Conservation (phyloP, 2,113 vertebrate species). For the Eupsittula cactorum region DNA sequence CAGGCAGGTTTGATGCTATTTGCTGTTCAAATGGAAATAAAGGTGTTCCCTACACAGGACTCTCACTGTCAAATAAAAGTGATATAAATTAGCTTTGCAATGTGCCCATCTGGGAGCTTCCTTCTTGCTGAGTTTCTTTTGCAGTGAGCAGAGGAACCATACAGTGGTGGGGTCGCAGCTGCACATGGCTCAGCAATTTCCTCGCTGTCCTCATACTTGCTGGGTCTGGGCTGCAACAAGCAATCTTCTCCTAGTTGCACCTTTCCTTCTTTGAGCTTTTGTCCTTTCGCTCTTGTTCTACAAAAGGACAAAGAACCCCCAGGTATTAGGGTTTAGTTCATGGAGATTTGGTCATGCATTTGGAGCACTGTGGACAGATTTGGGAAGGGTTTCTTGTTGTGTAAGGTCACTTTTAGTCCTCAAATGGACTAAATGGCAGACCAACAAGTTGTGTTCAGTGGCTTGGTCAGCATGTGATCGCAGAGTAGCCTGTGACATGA, state of each 20-base stretch:
- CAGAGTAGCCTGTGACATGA: background rate
- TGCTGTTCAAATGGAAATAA: background rate
- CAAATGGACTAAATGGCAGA: background rate
- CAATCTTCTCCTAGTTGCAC: background rate
- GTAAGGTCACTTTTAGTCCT: background rate
- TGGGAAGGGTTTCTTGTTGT: background rate
- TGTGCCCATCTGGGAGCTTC: background rate
- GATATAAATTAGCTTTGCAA: background rate
- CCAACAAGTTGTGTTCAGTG: background rate
- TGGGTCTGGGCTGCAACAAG: background rate
- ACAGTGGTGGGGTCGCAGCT: fast-evolving
- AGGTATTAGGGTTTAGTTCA: fast-evolving
- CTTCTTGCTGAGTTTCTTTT: background rate
- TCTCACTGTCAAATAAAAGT: background rate
- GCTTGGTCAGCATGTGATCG: fast-evolving
- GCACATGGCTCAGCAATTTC: background rate
- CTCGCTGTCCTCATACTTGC: background rate
- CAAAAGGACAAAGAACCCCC: background rate
- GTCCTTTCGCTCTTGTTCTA: background rate
- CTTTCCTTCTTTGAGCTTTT: background rate
- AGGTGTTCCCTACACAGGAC: background rate
- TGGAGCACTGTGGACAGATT: background rate
- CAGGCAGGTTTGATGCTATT: background rate
- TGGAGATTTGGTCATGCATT: background rate
- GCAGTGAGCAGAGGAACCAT: background rate